Conservation (phyloP, 1,140 invertebrate species). For the Watersipora subatra region DNA sequence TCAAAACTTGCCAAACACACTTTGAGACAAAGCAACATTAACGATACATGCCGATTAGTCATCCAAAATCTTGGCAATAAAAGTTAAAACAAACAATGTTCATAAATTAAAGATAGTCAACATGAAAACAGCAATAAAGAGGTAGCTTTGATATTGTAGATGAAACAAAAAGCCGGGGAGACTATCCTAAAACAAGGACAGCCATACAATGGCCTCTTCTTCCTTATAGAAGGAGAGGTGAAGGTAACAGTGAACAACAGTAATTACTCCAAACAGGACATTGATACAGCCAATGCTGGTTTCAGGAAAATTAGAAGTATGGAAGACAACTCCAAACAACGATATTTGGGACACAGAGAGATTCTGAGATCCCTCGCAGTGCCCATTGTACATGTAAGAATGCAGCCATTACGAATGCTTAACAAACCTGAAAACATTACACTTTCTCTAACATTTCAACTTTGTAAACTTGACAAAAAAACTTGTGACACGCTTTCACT, state of each 20-base stretch:
- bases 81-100: no score
- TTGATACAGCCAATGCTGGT: neutral
- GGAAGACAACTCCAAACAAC: neutral
- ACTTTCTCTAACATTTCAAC: no score
- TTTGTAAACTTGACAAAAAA: no score
- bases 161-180: neutral
- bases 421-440: no score
- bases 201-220: neutral
- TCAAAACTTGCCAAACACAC: no score
- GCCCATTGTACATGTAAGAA: neutral
- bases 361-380: neutral
- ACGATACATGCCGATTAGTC: no score
- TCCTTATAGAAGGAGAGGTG: neutral
- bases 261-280: neutral
- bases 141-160: neutral
- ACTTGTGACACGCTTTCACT: no score
- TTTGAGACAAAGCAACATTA: no score
- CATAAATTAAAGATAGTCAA: no score
- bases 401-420: no score
- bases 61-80: no score
- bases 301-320: neutral
- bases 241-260: neutral
- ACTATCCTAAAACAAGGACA: neutral
- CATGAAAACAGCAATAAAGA: neutral
- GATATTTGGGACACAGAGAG: neutral